Conservation (phyloP, 2,888 invertebrate species). For the Tipula lateralis region DNA sequence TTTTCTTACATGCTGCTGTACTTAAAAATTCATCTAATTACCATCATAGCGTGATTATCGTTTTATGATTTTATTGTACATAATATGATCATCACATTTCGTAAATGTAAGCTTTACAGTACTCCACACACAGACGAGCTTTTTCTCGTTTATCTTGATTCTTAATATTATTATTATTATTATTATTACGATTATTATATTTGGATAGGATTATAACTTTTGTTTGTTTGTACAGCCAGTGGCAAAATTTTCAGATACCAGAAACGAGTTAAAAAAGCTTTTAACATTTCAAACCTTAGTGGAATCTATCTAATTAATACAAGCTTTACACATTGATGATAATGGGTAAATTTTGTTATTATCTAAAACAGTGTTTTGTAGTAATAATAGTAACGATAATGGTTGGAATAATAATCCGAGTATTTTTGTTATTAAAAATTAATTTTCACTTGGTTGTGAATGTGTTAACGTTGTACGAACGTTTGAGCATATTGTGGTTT, state of each 20-base stretch:
- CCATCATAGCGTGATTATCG: not conserved
- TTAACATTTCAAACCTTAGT: not conserved
- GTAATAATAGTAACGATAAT: not conserved
- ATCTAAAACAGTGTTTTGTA: not conserved
- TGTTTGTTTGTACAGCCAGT: not conserved
- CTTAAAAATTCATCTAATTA: not conserved
- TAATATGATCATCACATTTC: not conserved
- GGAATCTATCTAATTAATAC: not conserved
- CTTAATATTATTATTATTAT: too few species aligned
- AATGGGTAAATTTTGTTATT: not conserved
- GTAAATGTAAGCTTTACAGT: too few species aligned
- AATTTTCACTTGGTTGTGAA: too few species aligned
- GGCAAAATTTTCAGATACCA: not conserved
- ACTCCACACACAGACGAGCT: not conserved
- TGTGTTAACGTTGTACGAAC: too few species aligned
- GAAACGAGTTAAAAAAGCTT: not conserved
- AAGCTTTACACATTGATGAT: not conserved
- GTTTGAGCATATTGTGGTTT: too few species aligned
- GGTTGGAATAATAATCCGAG: not conserved
- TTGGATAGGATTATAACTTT: not conserved
- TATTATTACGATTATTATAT: not conserved
- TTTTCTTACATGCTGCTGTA: not conserved
- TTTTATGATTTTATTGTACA: conserved; percentile 3
- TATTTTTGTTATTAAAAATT: not conserved
- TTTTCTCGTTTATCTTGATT: not conserved